Base-by-base conservation (phyloP, 2,888 invertebrate species). In the Agrotis ipsilon region DNA sequence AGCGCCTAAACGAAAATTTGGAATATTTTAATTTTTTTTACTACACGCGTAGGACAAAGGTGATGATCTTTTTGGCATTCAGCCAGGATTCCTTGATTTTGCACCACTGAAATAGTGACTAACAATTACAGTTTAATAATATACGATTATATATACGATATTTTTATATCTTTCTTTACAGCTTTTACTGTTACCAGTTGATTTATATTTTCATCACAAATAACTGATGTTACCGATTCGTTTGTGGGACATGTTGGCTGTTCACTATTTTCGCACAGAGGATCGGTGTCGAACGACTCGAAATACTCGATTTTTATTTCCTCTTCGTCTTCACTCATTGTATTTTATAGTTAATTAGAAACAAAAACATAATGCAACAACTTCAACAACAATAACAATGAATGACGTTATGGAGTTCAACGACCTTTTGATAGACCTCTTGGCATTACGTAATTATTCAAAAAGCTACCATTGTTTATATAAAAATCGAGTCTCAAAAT, bases 221-320 rank as follows among this genome's bases (percentile, higher is more conserved):
- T 39, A 59, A 55, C 60, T 49, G 55, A 16, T 66, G 39, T 18
- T 49, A 27, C 11, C 13, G 57, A 59, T 39, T 51, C 32, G 18
- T 48, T 16, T 21, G 55, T 24, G 55, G 32, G 24, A 45, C 24
- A 32, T 43, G 39, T 52, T 39, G 11, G 19, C 55, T 55, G 52
- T 54, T 49, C 27, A 19, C 11, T 52, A 45, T 64, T 58, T 51
- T 68, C 72, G 64, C 64, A 51, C 32, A 92, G 77, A 43, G 92
- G 92, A 73, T 92, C 92, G 0, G 27, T 57, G 68, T 89, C 89
- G n/a, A 72, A 70, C 4, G 72, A 68, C 45, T 90, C 89, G 62
- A 76, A 82, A 74, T 91, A 92, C 86, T 92, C 92, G 52, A 92
- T 87, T 85, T 91, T 91, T 67, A 92, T 92, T 87, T 89, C 89